Percentiles rank a stretch among this genome's conserved stretches.
phyloP scores from a whole-genome alignment of 2,888 invertebrate species.

The Blastobasis lacticolella region DNA sequence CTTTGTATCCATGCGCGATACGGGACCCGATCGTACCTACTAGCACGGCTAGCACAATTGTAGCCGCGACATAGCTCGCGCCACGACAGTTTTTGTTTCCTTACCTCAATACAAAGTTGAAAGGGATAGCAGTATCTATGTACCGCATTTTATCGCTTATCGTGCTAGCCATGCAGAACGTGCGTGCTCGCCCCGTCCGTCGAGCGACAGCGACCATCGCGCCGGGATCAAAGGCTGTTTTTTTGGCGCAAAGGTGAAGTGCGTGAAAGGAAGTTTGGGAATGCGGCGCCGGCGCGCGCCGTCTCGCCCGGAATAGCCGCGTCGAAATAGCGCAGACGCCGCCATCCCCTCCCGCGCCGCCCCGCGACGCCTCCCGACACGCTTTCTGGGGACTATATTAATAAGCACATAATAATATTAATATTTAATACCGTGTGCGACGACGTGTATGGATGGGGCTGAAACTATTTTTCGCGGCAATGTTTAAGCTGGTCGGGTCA shows the following conservation, averaged over 20 bases:
- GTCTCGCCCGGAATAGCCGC: conserved; percentile 42
- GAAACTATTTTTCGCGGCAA: too few relatives aligned
- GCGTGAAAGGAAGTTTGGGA: conserved; percentile 32
- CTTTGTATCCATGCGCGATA: too few relatives aligned
- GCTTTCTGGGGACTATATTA: conserved; percentile 24
- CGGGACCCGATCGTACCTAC: too few relatives aligned
- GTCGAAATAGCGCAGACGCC: conserved; percentile 53
- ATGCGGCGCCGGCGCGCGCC: conserved; percentile 29
- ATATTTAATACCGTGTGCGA: too few relatives aligned
- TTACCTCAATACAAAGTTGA: too few relatives aligned
- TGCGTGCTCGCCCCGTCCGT: neutral
- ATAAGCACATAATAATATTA: conserved; percentile 24
- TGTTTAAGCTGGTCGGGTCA: too few relatives aligned
- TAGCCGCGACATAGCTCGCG: too few relatives aligned
- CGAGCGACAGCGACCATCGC: neutral
- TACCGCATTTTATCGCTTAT: neutral
- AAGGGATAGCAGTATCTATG: too few relatives aligned
- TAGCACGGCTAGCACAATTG: too few relatives aligned
- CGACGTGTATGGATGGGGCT: too few relatives aligned
- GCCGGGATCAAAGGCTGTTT: conserved; percentile 35
- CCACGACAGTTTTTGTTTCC: too few relatives aligned
- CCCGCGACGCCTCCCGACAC: conserved; percentile 35
- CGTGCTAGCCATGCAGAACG: neutral
- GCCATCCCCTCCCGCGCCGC: conserved; percentile 14
- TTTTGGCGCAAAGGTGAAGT: conserved; percentile 44